These are phyloP conservation scores for Noctua pronuba DNA, from an alignment of 2,888 invertebrate species.

Conservation along the genomic window DNA sequence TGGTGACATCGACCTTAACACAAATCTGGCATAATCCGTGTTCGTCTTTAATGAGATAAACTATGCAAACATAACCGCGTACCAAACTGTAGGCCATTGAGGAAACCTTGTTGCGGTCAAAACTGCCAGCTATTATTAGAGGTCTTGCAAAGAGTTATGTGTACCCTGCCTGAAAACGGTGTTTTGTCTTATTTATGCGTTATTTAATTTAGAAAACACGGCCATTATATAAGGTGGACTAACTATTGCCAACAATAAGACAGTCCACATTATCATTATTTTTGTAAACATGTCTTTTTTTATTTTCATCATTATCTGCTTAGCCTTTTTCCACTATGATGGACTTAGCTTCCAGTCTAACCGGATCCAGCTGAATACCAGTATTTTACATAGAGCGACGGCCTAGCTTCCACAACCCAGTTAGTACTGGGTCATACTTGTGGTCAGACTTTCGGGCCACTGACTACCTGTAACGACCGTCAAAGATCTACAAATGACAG, in stretches of 20 bases:
- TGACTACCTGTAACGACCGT: not conserved
- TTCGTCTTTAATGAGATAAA: conserved; percentile 23
- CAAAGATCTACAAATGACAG: not conserved
- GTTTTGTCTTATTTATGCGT: not conserved
- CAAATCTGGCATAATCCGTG: conserved; percentile 49
- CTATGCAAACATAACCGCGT: conserved; percentile 15
- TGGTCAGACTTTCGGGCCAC: not conserved
- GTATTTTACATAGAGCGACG: not conserved
- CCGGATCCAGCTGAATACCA: too few species aligned
- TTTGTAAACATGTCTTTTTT: not conserved
- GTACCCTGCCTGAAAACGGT: not conserved
- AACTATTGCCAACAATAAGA: not conserved
- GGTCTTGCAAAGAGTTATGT: not conserved
- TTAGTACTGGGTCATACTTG: too few species aligned
- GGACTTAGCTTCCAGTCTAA: not conserved
- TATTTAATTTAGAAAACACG: not conserved
- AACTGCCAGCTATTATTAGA: not conserved
- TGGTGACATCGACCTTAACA: conserved; percentile 51
- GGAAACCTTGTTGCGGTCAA: not conserved
- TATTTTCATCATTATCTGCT: not conserved
- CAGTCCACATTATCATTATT: not conserved
- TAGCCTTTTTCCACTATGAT: too few species aligned
- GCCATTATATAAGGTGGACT: not conserved
- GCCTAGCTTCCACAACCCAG: too few species aligned
- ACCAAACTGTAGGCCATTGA: not conserved